Conservation (phyloP, 2,113 vertebrate species). For the Pseudois nayaur region DNA sequence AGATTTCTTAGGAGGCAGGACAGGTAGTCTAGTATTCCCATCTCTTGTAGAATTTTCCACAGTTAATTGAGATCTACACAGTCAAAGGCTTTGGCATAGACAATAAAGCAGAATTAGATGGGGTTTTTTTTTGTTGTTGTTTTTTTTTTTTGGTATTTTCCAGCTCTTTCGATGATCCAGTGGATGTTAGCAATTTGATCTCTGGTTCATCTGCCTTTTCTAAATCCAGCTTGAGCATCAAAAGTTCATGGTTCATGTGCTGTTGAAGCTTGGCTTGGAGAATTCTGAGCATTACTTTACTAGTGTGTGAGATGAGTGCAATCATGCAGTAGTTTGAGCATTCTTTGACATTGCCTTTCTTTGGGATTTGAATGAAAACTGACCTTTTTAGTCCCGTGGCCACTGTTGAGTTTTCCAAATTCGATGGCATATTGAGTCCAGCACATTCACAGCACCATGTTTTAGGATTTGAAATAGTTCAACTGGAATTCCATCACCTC, state of each 20-base stretch:
- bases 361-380: neutral
- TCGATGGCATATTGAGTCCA: neutral
- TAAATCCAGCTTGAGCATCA: neutral
- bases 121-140: no score
- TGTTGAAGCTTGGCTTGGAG: neutral
- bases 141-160: neutral
- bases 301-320: neutral
- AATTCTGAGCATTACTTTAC: neutral
- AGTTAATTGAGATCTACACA: neutral
- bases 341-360: neutral
- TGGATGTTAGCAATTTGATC: neutral
- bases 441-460: neutral
- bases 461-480: neutral
- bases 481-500: neutral
- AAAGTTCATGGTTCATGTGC: neutral
- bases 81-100: neutral
- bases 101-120: neutral
- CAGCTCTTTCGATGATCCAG: accelerated
- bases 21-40: neutral
- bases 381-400: neutral
- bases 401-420: neutral
- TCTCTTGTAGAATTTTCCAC: neutral
- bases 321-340: neutral
- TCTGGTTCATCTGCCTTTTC: neutral
- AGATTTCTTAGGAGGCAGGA: neutral